Conservation (phyloP, 2,113 vertebrate species). For the Xiphophorus couchianus region DNA sequence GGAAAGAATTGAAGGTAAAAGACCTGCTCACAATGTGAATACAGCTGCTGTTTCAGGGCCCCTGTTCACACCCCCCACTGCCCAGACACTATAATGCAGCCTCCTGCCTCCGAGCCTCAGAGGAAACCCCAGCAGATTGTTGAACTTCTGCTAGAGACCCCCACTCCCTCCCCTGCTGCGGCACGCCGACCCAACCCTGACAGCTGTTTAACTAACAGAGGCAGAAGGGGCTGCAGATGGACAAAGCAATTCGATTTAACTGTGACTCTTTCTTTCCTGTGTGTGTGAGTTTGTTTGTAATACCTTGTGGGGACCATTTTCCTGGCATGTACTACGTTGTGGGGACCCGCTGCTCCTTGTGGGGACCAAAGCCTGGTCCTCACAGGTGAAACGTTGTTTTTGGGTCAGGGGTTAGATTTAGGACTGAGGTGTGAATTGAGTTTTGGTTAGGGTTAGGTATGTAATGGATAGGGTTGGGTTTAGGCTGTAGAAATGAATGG, state of each 20-base stretch:
- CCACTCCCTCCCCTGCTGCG: constrained; percentile 32
- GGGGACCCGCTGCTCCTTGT: no score
- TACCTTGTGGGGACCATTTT: no score
- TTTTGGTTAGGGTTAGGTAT: no score
- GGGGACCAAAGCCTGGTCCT: no score
- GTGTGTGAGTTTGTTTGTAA: neutral
- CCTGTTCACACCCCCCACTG: constrained; percentile 6
- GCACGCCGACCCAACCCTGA: constrained; percentile 34
- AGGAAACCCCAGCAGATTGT: constrained; percentile 58
- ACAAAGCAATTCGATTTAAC: constrained; percentile 62
- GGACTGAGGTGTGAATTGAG: no score
- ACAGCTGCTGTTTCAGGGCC: constrained; percentile 71
- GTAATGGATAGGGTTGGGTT: no score
- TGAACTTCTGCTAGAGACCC: constrained; percentile 44
- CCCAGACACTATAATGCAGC: constrained; percentile 44
- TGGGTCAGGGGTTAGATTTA: no score
- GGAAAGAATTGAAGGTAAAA: constrained; percentile 56
- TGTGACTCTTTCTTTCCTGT: constrained; percentile 2
- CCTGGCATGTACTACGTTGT: no score
- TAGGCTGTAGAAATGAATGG: no score
- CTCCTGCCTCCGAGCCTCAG: constrained; percentile 58
- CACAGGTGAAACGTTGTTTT: no score
- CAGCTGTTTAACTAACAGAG: constrained; percentile 75
- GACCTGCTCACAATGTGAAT: constrained; percentile 61
- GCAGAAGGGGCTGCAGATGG: constrained; percentile 40